Conservation (phyloP, 2,113 vertebrate genomes). For the Coreoperca whiteheadi region DNA sequence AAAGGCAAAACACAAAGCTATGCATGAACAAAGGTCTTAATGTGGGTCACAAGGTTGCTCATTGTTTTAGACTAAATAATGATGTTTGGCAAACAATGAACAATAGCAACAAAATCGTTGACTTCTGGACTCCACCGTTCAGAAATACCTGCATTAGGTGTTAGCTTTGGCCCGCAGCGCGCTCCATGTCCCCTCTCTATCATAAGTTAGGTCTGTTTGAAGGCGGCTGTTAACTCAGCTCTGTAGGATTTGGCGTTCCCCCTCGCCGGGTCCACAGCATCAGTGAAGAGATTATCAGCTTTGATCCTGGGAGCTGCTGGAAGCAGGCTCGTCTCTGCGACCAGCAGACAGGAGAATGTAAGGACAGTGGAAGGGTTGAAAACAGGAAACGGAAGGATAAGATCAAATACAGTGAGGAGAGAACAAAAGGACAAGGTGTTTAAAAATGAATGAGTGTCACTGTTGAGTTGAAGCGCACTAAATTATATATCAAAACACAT, state of each 20-base stretch:
- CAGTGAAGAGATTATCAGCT: slow-evolving; percentile 54
- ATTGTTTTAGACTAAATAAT: neutral
- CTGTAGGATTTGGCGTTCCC: slow-evolving; percentile 58
- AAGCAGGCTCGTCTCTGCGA: slow-evolving; percentile 25
- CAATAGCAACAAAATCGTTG: neutral
- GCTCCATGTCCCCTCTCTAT: neutral
- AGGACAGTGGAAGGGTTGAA: slow-evolving; percentile 35
- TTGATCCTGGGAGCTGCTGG: slow-evolving; percentile 50
- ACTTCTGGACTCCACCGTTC: neutral
- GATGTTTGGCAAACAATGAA: neutral
- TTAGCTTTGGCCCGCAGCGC: neutral
- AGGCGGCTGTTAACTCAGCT: slow-evolving; percentile 68
- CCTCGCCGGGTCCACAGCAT: slow-evolving; percentile 33
- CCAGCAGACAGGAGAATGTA: slow-evolving; percentile 22
- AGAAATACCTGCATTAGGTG: neutral
- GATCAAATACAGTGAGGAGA: neutral
- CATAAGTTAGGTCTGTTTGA: slow-evolving; percentile 33
- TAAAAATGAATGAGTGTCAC: slow-evolving; percentile 46
- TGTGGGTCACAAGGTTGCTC: neutral
- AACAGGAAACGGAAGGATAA: slow-evolving; percentile 35
- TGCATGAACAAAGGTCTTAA: too few relatives aligned
- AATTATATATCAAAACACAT: slow-evolving; percentile 43
- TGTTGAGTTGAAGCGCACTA: neutral
- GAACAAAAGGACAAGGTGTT: slow-evolving; percentile 27
- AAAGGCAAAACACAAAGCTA: too few relatives aligned